Conservation (phyloP, 1,140 invertebrate species). For the Euura saliciscinereae region DNA sequence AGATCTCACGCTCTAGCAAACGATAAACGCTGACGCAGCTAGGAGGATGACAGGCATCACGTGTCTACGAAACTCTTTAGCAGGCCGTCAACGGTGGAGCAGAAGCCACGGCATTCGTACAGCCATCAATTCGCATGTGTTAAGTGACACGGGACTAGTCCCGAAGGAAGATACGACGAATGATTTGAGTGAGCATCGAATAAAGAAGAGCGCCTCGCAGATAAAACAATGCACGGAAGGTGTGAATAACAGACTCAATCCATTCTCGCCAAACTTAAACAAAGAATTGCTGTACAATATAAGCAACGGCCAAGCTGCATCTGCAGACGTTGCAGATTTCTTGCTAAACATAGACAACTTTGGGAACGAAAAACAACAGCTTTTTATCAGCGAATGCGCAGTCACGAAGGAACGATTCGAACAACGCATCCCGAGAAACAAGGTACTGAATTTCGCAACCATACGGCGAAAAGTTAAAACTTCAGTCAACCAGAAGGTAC, state of each 20-base stretch:
- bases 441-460: conserved; percentile 30
- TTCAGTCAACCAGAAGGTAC: conserved; percentile 22
- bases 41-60: conserved; percentile 15
- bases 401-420: conserved; percentile 32
- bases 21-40: conserved; percentile 31
- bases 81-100: conserved; percentile 30
- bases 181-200: neutral
- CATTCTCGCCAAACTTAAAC: neutral
- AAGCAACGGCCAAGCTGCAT: conserved; percentile 25
- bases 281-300: conserved; percentile 28
- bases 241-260: neutral
- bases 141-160: conserved; percentile 2
- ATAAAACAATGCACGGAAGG: no score
- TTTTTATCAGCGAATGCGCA: conserved; percentile 34
- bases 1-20: conserved; percentile 37
- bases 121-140: conserved; percentile 16
- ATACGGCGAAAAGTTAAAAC: conserved; percentile 22
- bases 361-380: conserved; percentile 24
- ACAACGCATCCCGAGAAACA: conserved; percentile 28
- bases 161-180: conserved; percentile 12
- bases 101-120: conserved; percentile 22
- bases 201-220: no score
- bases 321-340: conserved; percentile 25
- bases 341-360: conserved; percentile 24
- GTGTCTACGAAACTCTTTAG: conserved; percentile 31